A percentile compares a stretch with the other conserved stretches of the same genome.
Conservation (phyloP, 2,797 vertebrate species). For the Cyprinodon diabolis region DNA sequence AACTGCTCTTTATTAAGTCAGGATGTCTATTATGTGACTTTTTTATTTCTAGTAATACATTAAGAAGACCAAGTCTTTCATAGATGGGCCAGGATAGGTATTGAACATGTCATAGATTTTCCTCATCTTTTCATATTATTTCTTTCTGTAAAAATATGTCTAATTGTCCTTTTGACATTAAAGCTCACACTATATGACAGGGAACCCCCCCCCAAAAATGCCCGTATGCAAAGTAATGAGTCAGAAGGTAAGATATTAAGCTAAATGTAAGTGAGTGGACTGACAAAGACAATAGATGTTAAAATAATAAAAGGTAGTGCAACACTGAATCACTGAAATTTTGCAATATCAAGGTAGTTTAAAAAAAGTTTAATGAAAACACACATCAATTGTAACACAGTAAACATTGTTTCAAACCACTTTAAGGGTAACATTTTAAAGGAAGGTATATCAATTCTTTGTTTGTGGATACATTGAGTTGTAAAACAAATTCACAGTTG, state of each 20-base stretch:
- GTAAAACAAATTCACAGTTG: background rate
- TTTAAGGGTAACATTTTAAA: background rate
- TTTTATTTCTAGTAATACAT: slow-evolving; percentile 2
- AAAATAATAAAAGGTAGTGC: background rate
- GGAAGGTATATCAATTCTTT: background rate
- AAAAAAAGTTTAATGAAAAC: background rate
- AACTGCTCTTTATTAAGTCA: background rate
- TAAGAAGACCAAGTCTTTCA: background rate
- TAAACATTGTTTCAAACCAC: background rate
- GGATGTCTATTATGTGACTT: slow-evolving; percentile 3
- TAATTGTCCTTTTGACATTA: background rate
- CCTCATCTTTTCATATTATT: background rate
- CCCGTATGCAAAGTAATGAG: background rate
- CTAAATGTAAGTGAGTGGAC: background rate
- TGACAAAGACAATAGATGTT: background rate
- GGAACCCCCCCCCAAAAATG: background rate
- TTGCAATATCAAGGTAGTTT: background rate
- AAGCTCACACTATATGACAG: background rate
- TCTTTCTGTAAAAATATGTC: background rate
- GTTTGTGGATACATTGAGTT: background rate
- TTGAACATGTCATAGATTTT: background rate
- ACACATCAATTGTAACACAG: background rate
- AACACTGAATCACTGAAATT: background rate
- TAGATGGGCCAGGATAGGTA: background rate
- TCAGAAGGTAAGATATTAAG: slow-evolving; percentile 10